Evolutionary conservation across 1,140 invertebrate species (phyloP).

Genomic region (Hydropsyche tenuis): DNA sequence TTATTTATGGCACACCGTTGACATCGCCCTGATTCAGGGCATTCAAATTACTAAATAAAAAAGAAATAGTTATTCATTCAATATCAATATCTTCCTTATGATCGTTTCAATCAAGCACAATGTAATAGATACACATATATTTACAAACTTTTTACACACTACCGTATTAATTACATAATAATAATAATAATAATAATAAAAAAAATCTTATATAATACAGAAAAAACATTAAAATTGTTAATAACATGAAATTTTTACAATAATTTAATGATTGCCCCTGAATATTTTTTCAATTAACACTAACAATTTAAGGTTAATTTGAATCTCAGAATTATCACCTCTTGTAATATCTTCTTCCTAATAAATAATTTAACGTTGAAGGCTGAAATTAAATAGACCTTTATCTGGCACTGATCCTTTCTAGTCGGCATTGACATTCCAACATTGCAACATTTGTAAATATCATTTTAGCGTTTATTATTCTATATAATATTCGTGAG

Average conservation of each 20-base stretch:
- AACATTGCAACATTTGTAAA: conserved; percentile 16
- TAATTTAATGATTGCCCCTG: conserved; percentile 27
- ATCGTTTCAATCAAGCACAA: conserved; percentile 12
- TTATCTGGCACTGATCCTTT: too few species aligned
- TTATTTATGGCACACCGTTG: conserved; percentile 15
- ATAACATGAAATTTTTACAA: conserved; percentile 16
- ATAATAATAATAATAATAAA: conserved; percentile 38
- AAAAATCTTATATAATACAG: conserved; percentile 30
- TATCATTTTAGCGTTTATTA: background rate
- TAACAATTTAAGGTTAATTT: conserved; percentile 30
- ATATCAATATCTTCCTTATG: conserved; percentile 1
- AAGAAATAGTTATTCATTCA: background rate
- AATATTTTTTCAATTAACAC: conserved; percentile 34
- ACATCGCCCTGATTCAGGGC: conserved; percentile 21
- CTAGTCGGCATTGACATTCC: conserved; percentile 12
- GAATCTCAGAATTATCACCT: too few species aligned
- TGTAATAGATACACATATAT: conserved; percentile 21
- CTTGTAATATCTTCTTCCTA: too few species aligned
- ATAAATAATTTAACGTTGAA: too few species aligned
- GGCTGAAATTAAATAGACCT: too few species aligned
- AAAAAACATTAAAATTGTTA: conserved; percentile 35
- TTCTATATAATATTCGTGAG: conserved; percentile 14
- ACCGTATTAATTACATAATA: conserved; percentile 32
- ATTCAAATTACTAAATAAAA: conserved; percentile 8
- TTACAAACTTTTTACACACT: conserved; percentile 13